Base-by-base conservation (phyloP, 2,113 vertebrate species). In the Copsychus sechellarum region DNA sequence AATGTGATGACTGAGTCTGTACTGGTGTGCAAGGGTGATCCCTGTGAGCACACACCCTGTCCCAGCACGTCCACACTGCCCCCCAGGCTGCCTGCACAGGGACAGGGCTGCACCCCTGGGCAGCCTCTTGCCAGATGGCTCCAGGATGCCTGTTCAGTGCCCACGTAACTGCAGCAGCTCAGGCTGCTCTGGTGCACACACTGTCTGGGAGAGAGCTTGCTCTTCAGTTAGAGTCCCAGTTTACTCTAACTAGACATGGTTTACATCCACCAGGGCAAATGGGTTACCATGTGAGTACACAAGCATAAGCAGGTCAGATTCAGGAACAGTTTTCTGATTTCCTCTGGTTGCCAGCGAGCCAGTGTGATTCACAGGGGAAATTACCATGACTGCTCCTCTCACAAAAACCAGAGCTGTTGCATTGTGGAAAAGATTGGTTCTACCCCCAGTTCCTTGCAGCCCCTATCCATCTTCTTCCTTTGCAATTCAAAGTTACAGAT, bases 181-280 rank as follows among this genome's bases (percentile, higher is more conserved):
- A 56, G 36, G 11, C 29, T 26, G 11, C 18, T 34, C 33, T 66
- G 62, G 29, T 24, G 40, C 12, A 26, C 11, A 4, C 1, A 0
- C 3, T 45, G 21, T 28, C 16, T 51, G 26, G 34, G 29, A 33
- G 34, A 60, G 71, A 61, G 23, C 25, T 73, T 43, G 42, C 25
- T 74, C 33, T 67, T 25, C 36, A 24, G 0, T 18, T 24, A 25
- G 4, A 0, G 0, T 7, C 38, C 21, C 20, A 6, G 5, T 36
- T 86, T 65, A 60, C 29, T 51, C 65, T n/a, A 11, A 9, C 8
- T 71, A 51, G 26, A 6, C 0, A 0, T 48, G 36, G 21, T 40
- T 84, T 66, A 7, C 29, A 24, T 14, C 33, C 60, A 67, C 6
- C 47, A 34, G 11, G 6, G 21, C 16, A 23, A 54, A 34, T 4